Conservation (phyloP, 2,113 vertebrate species). For the Callaeas wilsoni region DNA sequence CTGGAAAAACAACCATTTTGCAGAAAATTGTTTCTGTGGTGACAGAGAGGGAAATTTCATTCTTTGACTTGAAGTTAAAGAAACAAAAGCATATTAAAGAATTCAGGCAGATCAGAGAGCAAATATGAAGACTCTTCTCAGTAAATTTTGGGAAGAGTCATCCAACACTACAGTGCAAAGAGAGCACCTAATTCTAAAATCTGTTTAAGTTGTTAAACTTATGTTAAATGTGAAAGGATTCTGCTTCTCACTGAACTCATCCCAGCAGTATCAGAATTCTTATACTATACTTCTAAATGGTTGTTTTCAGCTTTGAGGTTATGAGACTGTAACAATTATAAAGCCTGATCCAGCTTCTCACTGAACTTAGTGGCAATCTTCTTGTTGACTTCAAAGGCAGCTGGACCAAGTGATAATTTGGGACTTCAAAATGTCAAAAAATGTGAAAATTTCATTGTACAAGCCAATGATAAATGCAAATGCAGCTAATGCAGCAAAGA, state of each 20-base stretch:
- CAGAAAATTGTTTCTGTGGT: not conserved
- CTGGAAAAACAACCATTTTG: slow-evolving; percentile 1
- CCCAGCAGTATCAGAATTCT: not conserved
- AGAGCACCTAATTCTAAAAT: not conserved
- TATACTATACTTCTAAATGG: not conserved
- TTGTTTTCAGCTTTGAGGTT: slow-evolving; percentile 14
- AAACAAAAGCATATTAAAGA: not conserved
- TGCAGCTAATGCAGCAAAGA: slow-evolving; percentile 32
- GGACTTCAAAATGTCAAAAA: slow-evolving; percentile 37
- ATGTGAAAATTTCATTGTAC: slow-evolving; percentile 23
- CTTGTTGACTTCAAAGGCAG: slow-evolving; percentile 33
- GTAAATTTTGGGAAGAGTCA: not conserved
- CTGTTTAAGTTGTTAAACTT: slow-evolving; percentile 13
- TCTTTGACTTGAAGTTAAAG: not conserved
- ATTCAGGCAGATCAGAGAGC: not conserved
- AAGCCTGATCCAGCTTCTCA: not conserved
- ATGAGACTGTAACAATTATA: slow-evolving; percentile 17
- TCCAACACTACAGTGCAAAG: not conserved
- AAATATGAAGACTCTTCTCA: not conserved
- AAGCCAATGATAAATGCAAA: slow-evolving; percentile 44
- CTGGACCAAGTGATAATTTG: slow-evolving; percentile 16
- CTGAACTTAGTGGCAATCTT: slow-evolving; percentile 15
- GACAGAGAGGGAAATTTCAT: not conserved
- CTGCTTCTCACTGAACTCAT: not conserved
- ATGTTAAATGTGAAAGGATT: not conserved